phyloP scores from a whole-genome alignment of 2,113 vertebrate genomes.

The Cavia porcellus region DNA sequence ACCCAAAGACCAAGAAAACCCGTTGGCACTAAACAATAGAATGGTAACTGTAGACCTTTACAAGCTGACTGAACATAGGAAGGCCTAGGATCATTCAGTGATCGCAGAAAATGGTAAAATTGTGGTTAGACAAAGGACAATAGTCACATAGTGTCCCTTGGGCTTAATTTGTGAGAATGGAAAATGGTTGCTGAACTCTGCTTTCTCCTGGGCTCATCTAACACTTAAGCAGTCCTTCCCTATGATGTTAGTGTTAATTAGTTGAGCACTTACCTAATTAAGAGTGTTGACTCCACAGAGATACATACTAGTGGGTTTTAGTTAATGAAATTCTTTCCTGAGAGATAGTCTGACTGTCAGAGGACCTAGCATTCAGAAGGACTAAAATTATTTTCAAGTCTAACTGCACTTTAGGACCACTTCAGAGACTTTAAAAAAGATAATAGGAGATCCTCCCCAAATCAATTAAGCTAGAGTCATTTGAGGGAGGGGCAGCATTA shows the following conservation, averaged over 20 bases:
- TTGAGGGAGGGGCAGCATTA: background rate
- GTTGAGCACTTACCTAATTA: slow-evolving; percentile 12
- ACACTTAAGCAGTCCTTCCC: background rate
- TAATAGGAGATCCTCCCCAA: background rate
- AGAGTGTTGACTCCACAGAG: slow-evolving; percentile 4
- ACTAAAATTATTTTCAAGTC: background rate
- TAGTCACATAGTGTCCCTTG: background rate
- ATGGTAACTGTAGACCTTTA: background rate
- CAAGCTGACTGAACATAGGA: background rate
- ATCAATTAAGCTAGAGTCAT: background rate
- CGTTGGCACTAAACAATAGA: background rate
- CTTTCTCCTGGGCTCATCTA: background rate
- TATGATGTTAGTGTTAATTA: background rate
- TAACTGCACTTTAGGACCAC: background rate
- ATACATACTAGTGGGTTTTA: background rate
- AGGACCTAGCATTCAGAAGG: background rate
- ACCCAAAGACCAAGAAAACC: background rate
- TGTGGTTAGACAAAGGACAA: background rate
- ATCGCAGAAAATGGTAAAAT: background rate
- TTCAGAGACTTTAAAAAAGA: background rate
- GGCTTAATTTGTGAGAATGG: background rate
- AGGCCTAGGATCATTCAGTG: background rate
- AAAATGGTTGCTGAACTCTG: background rate
- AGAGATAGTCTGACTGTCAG: background rate
- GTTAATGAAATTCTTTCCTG: background rate